These are phyloP conservation scores for Anastrepha obliqua DNA, from an alignment of 1,140 invertebrate genomes.

Conservation along the genomic window DNA sequence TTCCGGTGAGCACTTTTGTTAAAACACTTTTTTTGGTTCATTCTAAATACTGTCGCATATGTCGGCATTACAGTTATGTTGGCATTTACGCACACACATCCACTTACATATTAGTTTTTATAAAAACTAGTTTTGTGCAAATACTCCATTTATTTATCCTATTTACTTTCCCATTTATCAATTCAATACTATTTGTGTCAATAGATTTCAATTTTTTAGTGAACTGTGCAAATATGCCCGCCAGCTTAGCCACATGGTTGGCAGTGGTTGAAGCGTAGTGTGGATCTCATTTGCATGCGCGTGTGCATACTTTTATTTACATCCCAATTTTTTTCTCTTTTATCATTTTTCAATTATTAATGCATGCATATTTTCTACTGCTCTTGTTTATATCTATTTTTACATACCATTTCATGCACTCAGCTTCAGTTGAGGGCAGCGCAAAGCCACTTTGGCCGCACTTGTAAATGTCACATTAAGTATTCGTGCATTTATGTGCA, in stretches of 20 bases:
- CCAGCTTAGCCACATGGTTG: not conserved
- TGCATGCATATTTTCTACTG: conserved; percentile 5
- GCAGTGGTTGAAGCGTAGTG: not conserved
- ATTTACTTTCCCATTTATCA: not conserved
- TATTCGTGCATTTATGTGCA: conserved; percentile 5
- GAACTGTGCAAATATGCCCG: not conserved
- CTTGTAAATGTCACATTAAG: conserved; percentile 30
- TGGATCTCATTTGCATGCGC: not conserved
- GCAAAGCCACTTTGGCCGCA: not conserved
- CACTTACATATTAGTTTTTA: too few relatives aligned
- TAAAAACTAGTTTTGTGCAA: too few relatives aligned
- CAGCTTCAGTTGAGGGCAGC: not conserved
- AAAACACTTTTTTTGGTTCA: too few relatives aligned
- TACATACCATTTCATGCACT: too few relatives aligned
- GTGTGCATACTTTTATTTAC: conserved; percentile 10
- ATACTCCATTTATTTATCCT: not conserved
- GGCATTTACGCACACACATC: too few relatives aligned
- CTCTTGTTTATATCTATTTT: too few relatives aligned
- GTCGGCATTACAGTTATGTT: too few relatives aligned
- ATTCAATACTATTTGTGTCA: conserved; percentile 4
- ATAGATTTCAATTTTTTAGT: not conserved
- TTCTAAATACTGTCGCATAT: too few relatives aligned
- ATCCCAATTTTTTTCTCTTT: not conserved
- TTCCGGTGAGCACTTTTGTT: too few relatives aligned
- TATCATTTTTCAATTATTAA: not conserved